These are phyloP conservation scores for Panopea generosa DNA, from an alignment of 2,888 invertebrate genomes.

Conservation along the genomic window DNA sequence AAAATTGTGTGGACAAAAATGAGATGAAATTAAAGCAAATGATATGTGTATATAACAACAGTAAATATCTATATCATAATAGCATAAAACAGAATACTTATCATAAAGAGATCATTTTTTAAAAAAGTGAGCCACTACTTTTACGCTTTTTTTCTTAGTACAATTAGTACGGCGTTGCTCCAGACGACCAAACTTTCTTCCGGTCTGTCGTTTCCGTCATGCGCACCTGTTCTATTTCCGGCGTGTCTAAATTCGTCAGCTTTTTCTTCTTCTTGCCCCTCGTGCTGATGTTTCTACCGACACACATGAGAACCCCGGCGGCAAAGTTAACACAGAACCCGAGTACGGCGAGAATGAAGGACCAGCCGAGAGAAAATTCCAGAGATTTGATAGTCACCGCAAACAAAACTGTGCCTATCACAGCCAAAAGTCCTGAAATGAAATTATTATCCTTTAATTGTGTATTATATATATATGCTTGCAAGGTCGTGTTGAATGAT, in stretches of 20 bases:
- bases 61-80: too few relatives aligned
- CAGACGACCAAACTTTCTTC: constrained; percentile 27
- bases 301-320: constrained; percentile 62
- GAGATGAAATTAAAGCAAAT: too few relatives aligned
- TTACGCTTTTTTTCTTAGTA: too few relatives aligned
- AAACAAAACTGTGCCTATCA: constrained; percentile 41
- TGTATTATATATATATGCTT: too few relatives aligned
- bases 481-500: too few relatives aligned
- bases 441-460: too few relatives aligned
- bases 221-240: constrained; percentile 36
- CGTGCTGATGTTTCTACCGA: constrained; percentile 59
- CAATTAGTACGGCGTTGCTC: too few relatives aligned
- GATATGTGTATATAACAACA: too few relatives aligned
- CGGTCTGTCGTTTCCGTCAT: constrained; percentile 23
- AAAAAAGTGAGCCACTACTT: too few relatives aligned
- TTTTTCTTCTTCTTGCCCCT: constrained; percentile 16
- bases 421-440: constrained; percentile 47
- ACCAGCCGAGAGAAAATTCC: constrained; percentile 50
- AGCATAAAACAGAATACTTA: too few relatives aligned
- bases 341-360: constrained; percentile 53
- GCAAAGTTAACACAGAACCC: constrained; percentile 53
- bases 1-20: too few relatives aligned
- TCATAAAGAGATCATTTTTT: too few relatives aligned
- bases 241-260: constrained; percentile 4
- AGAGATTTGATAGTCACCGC: constrained; percentile 45